Conservation (phyloP, 2,888 invertebrate species). For the Criorhina ranunculi region DNA sequence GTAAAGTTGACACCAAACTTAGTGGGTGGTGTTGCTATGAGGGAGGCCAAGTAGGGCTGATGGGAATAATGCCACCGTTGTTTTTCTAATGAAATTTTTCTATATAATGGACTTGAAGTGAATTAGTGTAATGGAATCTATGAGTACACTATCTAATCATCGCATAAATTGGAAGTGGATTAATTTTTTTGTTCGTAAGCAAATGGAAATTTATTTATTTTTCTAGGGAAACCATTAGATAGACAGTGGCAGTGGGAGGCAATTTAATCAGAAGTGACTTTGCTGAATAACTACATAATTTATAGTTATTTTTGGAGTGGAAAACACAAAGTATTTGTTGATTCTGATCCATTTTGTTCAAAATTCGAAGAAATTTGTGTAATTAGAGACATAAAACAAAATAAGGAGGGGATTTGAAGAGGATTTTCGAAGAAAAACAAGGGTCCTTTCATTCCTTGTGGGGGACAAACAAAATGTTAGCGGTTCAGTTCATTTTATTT, state of each 20-base stretch:
- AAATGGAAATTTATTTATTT: conserved; percentile 1
- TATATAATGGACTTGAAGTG: conserved; percentile 32
- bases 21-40: conserved; percentile 53
- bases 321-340: too few relatives aligned
- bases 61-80: background rate
- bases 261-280: background rate
- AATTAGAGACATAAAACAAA: too few relatives aligned
- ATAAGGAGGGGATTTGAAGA: too few relatives aligned
- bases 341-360: too few relatives aligned
- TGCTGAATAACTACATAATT: too few relatives aligned
- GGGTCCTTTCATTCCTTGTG: too few relatives aligned
- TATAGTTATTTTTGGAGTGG: too few relatives aligned
- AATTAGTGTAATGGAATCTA: conserved; percentile 54
- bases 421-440: too few relatives aligned
- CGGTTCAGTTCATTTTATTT: too few relatives aligned
- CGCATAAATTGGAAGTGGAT: background rate
- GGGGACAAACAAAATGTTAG: too few relatives aligned
- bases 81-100: conserved; percentile 24
- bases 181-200: background rate
- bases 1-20: conserved; percentile 41
- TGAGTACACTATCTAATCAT: conserved; percentile 28
- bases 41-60: background rate
- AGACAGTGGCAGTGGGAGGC: background rate
- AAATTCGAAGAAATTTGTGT: too few relatives aligned
- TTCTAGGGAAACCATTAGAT: background rate